Evolutionary conservation across 2,888 invertebrate genomes (phyloP).

Genomic region (Girardia tigrina): DNA sequence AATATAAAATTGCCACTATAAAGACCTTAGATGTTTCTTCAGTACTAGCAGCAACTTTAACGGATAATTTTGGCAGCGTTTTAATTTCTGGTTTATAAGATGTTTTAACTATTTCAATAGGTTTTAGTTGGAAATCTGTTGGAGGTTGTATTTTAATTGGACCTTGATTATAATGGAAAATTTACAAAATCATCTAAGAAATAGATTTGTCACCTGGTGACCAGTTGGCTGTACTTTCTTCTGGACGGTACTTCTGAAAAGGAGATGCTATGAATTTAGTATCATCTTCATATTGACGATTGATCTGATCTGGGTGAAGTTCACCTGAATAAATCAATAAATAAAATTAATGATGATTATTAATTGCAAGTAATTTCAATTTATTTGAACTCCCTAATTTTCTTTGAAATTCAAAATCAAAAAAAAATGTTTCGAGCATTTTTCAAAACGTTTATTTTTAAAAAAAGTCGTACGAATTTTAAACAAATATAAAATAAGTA

Average conservation of each 20-base stretch:
- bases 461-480: no score
- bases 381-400: no score
- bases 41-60: constrained; percentile 12
- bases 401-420: no score
- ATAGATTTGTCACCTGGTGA: background rate
- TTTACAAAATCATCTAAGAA: background rate
- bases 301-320: constrained; percentile 29
- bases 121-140: constrained; percentile 28
- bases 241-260: constrained; percentile 31
- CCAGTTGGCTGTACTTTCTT: constrained; percentile 36
- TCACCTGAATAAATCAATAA: no score
- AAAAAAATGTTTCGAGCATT: no score
- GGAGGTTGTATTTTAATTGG: constrained; percentile 32
- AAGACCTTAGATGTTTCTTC: constrained; percentile 23
- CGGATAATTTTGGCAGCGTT: constrained; percentile 12
- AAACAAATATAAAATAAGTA: no score
- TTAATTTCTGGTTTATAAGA: background rate
- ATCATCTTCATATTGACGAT: background rate
- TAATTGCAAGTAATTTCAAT: no score
- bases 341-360: no score
- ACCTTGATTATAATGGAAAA: background rate
- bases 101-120: constrained; percentile 21
- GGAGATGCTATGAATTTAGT: constrained; percentile 16
- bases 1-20: no score
- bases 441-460: no score